Percentiles rank a stretch among this genome's conserved stretches.
phyloP scores from a whole-genome alignment of 2,888 invertebrate species.

The Philhelius pedissequus region DNA sequence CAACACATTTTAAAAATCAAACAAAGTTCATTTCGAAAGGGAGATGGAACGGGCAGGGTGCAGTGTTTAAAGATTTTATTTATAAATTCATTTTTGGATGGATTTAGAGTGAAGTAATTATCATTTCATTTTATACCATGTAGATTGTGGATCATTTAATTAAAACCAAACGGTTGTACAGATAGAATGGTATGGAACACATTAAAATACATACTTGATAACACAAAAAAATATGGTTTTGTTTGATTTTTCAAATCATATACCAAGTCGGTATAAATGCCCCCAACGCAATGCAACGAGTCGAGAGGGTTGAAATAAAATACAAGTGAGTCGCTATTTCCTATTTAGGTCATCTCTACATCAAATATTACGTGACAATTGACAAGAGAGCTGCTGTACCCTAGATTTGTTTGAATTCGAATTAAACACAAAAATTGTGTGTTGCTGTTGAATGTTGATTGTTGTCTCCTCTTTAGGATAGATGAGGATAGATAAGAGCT shows the following conservation, averaged over 20 bases:
- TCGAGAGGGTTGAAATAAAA: constrained; percentile 24
- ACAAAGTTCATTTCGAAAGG: neutral
- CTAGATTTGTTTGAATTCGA: constrained; percentile 49
- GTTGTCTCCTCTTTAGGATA: neutral
- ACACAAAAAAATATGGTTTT: neutral
- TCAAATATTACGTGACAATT: constrained; percentile 51
- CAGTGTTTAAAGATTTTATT: neutral
- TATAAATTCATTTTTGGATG: constrained; percentile 2
- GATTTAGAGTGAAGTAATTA: constrained; percentile 4
- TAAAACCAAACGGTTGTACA: constrained; percentile 14
- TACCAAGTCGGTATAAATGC: neutral
- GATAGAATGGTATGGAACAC: neutral
- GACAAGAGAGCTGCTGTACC: constrained; percentile 33
- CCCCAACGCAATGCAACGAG: neutral
- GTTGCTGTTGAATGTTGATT: too few relatives aligned
- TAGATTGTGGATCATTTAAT: constrained; percentile 52
- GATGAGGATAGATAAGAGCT: constrained; percentile 37
- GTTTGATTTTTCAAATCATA: constrained; percentile 17
- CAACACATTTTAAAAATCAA: neutral
- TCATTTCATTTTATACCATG: too few relatives aligned
- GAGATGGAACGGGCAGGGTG: too few relatives aligned
- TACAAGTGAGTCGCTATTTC: constrained; percentile 40
- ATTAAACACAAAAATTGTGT: constrained; percentile 18
- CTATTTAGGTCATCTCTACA: constrained; percentile 44
- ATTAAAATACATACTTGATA: neutral